phyloP scores from a whole-genome alignment of 2,888 invertebrate species.

The Trichopria drosophilae region DNA sequence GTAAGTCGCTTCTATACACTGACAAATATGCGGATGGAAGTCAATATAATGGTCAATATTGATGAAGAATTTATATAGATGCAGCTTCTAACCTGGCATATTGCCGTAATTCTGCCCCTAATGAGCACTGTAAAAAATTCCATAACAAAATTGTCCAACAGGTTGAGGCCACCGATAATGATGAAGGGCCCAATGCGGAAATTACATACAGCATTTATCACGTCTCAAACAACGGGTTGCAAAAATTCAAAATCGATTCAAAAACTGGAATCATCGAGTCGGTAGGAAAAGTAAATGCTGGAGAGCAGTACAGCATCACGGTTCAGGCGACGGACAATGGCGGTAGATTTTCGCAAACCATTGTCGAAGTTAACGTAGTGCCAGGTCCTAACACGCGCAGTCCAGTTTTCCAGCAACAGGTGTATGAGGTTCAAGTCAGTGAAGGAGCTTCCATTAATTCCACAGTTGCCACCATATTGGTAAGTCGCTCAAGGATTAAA shows the following conservation, averaged over 20 bases:
- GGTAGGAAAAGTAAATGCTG: slow-evolving; percentile 78
- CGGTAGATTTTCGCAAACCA: slow-evolving; percentile 80
- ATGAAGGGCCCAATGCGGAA: slow-evolving; percentile 81
- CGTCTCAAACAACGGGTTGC: slow-evolving; percentile 86
- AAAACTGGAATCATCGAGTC: slow-evolving; percentile 78
- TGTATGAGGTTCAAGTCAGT: slow-evolving; percentile 85
- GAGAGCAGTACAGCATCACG: slow-evolving; percentile 87
- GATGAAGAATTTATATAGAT: too few relatives aligned
- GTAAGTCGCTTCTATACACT: too few relatives aligned
- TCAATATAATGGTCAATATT: too few relatives aligned
- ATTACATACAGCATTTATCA: slow-evolving; percentile 85
- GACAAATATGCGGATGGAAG: too few relatives aligned
- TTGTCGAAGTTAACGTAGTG: slow-evolving; percentile 81
- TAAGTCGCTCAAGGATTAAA: too few relatives aligned
- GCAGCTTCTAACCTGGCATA: too few relatives aligned
- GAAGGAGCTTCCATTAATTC: slow-evolving; percentile 88
- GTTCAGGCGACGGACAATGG: slow-evolving; percentile 81
- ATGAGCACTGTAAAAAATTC: too few relatives aligned
- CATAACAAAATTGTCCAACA: slow-evolving; percentile 53
- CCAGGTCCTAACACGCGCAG: slow-evolving; percentile 82
- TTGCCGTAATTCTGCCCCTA: too few relatives aligned
- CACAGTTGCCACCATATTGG: slow-evolving; percentile 77
- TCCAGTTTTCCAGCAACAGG: slow-evolving; percentile 78
- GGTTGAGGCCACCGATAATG: slow-evolving; percentile 82
- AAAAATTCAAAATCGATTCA: slow-evolving; percentile 82